These are phyloP conservation scores for Ennomos erosarius DNA, from an alignment of 2,888 invertebrate species.

Conservation along the genomic window DNA sequence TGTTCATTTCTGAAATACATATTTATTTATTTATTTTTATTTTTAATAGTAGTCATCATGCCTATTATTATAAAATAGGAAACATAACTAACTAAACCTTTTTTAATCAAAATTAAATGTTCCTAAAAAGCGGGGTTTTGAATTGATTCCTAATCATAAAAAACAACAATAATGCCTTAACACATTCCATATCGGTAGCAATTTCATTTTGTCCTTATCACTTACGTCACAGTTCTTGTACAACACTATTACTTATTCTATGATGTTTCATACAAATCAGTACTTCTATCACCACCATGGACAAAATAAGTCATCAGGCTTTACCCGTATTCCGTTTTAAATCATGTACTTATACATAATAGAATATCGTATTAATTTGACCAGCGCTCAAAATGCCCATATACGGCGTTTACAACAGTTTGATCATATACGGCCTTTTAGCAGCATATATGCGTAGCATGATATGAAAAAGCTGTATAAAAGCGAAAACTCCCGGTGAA, in stretches of 20 bases:
- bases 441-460: no score
- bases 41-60: no score
- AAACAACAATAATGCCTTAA: not conserved
- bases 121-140: no score
- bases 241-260: not conserved
- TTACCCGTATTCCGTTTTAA: not conserved
- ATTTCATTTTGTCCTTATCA: slow-evolving; percentile 1
- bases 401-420: not conserved
- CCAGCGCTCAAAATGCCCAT: not conserved
- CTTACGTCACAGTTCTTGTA: not conserved
- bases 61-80: no score
- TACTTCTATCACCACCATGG: slow-evolving; percentile 3
- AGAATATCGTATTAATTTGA: no score
- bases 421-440: not conserved
- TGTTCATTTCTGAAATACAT: no score
- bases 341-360: not conserved
- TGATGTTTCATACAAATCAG: not conserved
- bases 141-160: no score
- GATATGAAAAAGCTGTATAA: no score
- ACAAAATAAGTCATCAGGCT: slow-evolving; percentile 14
- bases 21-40: no score
- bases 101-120: no score
- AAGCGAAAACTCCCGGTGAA: no score
- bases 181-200: slow-evolving; percentile 1
- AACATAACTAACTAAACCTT: no score